Base-by-base conservation (phyloP, 2,797 vertebrate species). In the Pipistrellus pipistrellus region DNA sequence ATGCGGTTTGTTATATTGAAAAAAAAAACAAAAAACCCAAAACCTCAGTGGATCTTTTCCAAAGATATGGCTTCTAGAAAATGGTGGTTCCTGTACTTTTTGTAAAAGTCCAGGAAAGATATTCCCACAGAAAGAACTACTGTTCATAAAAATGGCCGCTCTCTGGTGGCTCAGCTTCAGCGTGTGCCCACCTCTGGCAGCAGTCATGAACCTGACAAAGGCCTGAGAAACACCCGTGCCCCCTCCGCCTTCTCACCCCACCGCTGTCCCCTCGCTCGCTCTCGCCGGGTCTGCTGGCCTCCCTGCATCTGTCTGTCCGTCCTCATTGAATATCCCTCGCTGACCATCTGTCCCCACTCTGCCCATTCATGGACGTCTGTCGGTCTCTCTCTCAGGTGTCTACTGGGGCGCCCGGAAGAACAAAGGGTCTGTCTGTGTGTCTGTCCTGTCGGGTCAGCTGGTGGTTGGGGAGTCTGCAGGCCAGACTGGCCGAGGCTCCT, bases 191-290 rank as follows among this genome's bases (percentile, higher is more conserved):
- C 18, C 53, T 85, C 38, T 2, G 41, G 53, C 75, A 84, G 38
- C 30, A 72, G 41, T 41, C 48, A 3, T 46, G 10, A 10, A 1
- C 41, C 57, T 20, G 83, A 38, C 14, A 21, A 46, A 48, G 38
- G 59, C 46, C 13, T 44, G 59, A 51, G 57, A 53, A 27, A 46
- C 1, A 0, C 69, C 41, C 15, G 0, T 0, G 25, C 30, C 66
- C 23, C 8, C 88, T 51, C 30, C 9, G 4, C 23, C n/a, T 64
- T 4, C 68, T 38, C 46, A 13, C 2, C 44, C 64, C 3, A 1
- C 21, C 2, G 44, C 75, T 38, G 32, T 17, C 57, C 48, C 20
- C 6, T 2, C 4, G 0, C 6, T 2, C 4, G 0, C 8, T 11
- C 77, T 11, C 27, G 23, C 11, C 12, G 11, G 69, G 51, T 8